Conservation (phyloP, 2,888 invertebrate genomes). For the Tubulanus polymorphus region DNA sequence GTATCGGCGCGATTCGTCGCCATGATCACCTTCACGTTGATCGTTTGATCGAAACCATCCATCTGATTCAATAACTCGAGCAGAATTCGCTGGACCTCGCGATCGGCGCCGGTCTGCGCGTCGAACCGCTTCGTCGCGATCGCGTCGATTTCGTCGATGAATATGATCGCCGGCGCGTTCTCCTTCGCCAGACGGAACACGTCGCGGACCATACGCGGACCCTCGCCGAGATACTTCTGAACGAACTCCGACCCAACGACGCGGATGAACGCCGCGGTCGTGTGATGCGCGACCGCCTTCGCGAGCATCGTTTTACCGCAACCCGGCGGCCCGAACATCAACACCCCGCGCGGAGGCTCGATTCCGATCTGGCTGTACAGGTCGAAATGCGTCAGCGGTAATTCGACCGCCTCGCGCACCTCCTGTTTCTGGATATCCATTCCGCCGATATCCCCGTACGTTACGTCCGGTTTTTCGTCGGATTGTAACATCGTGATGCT, state of each 20-base stretch:
- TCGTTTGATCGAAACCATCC: slow-evolving; percentile 99
- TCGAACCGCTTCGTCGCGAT: slow-evolving; percentile 99
- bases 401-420: slow-evolving; percentile 95
- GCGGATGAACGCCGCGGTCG: slow-evolving; percentile 96
- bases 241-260: slow-evolving; percentile 99
- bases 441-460: slow-evolving; percentile 96
- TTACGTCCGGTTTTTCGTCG: slow-evolving; percentile 97
- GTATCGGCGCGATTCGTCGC: slow-evolving; percentile 97
- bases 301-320: slow-evolving; percentile 99
- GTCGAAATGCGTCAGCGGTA: slow-evolving; percentile 97
- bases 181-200: slow-evolving; percentile 98
- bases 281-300: slow-evolving; percentile 97
- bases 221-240: slow-evolving; percentile 98
- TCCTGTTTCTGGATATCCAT: slow-evolving; percentile 99
- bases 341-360: slow-evolving; percentile 94
- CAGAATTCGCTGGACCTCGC: slow-evolving; percentile 96
- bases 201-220: slow-evolving; percentile 98
- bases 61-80: slow-evolving; percentile 97
- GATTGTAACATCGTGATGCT: slow-evolving; percentile 97
- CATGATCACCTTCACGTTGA: slow-evolving; percentile 98
- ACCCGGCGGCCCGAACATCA: slow-evolving; percentile 99
- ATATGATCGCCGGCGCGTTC: slow-evolving; percentile 98
- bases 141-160: slow-evolving; percentile 99
- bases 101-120: slow-evolving; percentile 96
- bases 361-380: slow-evolving; percentile 96